Evolutionary conservation across 2,797 vertebrate genomes (phyloP).

Genomic region (Etheostoma perlongum): DNA sequence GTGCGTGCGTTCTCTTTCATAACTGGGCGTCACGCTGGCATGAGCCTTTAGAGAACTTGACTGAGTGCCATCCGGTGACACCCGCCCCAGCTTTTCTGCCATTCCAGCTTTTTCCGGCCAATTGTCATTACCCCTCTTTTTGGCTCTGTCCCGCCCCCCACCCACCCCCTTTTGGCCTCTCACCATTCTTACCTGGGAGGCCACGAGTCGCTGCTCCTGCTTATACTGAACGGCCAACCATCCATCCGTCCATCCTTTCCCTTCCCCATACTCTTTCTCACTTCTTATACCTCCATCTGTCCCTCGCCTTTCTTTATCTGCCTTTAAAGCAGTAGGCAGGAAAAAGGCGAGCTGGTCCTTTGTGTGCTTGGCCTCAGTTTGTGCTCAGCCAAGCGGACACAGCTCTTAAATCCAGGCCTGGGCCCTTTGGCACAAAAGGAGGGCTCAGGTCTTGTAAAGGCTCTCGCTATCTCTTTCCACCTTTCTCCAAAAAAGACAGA

Average conservation of each 20-base stretch:
- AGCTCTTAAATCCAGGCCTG: conserved; percentile 73
- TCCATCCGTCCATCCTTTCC: conserved; percentile 53
- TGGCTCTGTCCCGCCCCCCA: conserved; percentile 3
- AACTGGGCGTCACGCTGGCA: conserved; percentile 64
- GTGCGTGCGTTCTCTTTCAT: conserved; percentile 24
- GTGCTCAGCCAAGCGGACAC: conserved; percentile 78
- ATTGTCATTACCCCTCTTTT: conserved; percentile 55
- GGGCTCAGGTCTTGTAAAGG: conserved; percentile 69
- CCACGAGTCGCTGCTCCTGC: conserved; percentile 62
- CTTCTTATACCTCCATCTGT: conserved; percentile 79
- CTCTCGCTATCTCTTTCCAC: conserved; percentile 66
- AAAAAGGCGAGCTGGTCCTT: conserved; percentile 76
- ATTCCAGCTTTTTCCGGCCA: conserved; percentile 45
- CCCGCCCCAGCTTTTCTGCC: conserved; percentile 46
- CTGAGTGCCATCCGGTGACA: conserved; percentile 71
- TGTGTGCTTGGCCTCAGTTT: conserved; percentile 74
- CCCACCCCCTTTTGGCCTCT: conserved; percentile 34
- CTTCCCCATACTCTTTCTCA: conserved; percentile 28
- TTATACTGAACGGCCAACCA: conserved; percentile 61
- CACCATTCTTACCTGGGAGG: conserved; percentile 76
- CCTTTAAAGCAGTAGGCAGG: conserved; percentile 73
- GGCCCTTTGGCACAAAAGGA: conserved; percentile 76
- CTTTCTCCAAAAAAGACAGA: conserved; percentile 64
- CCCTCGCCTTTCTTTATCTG: conserved; percentile 72
- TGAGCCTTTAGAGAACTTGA: conserved; percentile 66